Conservation (phyloP, 2,113 vertebrate genomes). For the Nanorana parkeri region DNA sequence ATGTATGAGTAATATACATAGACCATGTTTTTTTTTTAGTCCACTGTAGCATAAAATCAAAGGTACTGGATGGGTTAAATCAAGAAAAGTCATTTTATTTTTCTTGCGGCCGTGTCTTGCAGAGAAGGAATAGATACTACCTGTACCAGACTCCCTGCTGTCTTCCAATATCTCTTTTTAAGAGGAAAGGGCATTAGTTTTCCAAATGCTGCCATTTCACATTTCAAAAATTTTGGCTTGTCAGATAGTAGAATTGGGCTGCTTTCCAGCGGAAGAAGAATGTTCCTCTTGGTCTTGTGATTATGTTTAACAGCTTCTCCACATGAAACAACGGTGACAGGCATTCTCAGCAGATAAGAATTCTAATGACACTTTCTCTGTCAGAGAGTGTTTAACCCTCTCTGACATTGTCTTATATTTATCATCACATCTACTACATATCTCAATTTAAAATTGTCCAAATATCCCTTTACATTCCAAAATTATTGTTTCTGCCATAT, state of each 20-base stretch:
- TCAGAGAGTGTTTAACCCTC: conserved; percentile 15
- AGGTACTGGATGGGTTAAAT: conserved; percentile 26
- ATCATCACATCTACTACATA: neutral
- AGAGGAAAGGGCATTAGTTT: conserved; percentile 44
- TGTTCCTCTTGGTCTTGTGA: conserved; percentile 30
- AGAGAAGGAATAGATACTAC: conserved; percentile 35
- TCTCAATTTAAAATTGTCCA: neutral
- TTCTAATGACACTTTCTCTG: conserved; percentile 33
- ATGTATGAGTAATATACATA: neutral
- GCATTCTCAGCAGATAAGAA: conserved; percentile 40
- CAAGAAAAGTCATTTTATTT: conserved; percentile 23
- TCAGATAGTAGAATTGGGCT: conserved; percentile 50
- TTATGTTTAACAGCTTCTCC: conserved; percentile 51
- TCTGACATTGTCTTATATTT: conserved; percentile 1
- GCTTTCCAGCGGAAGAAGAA: conserved; percentile 32
- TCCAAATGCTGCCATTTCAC: conserved; percentile 47
- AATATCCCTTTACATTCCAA: neutral
- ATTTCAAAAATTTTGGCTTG: conserved; percentile 50
- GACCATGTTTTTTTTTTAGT: neutral
- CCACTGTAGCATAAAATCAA: neutral
- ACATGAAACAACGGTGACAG: conserved; percentile 45
- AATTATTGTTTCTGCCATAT: neutral
- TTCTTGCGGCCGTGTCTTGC: conserved; percentile 15
- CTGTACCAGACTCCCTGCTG: conserved; percentile 38
- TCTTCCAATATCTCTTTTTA: conserved; percentile 52